These are phyloP conservation scores for Cryptosula pallasiana DNA, from an alignment of 2,888 invertebrate species.

Conservation along the genomic window DNA sequence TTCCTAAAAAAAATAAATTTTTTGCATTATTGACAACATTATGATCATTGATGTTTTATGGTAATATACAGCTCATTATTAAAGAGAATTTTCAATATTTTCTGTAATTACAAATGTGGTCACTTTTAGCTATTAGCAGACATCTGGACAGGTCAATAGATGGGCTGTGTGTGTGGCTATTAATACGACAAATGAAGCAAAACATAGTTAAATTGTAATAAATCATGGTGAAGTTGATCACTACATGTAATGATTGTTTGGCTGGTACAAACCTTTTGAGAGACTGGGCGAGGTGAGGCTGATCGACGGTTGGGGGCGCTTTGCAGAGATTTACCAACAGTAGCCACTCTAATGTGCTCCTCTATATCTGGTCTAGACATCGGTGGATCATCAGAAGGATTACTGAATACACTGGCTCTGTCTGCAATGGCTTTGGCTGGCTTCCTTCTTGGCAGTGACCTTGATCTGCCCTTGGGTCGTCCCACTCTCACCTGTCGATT, in stretches of 20 bases:
- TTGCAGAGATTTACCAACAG: background rate
- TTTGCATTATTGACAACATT: no score
- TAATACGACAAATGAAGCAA: no score
- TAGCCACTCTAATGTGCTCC: background rate
- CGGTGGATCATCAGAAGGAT: background rate
- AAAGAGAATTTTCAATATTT: no score
- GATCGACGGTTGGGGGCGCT: background rate
- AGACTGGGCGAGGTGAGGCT: conserved; percentile 3
- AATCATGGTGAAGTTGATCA: no score
- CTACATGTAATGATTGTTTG: no score
- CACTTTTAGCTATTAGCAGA: no score
- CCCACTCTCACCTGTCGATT: background rate
- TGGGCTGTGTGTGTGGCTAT: no score
- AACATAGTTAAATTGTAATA: no score
- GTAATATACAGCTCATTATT: no score
- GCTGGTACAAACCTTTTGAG: conserved; percentile 21
- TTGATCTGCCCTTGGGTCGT: background rate
- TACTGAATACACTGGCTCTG: background rate
- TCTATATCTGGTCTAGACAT: background rate
- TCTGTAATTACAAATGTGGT: no score
- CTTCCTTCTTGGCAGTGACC: conserved; percentile 7
- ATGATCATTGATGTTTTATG: no score
- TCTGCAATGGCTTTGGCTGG: conserved; percentile 11
- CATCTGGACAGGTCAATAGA: no score
- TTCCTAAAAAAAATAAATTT: background rate